Evolutionary conservation across 2,113 vertebrate species (phyloP).

Genomic region (Sinocyclocheilus anshuiensis): DNA sequence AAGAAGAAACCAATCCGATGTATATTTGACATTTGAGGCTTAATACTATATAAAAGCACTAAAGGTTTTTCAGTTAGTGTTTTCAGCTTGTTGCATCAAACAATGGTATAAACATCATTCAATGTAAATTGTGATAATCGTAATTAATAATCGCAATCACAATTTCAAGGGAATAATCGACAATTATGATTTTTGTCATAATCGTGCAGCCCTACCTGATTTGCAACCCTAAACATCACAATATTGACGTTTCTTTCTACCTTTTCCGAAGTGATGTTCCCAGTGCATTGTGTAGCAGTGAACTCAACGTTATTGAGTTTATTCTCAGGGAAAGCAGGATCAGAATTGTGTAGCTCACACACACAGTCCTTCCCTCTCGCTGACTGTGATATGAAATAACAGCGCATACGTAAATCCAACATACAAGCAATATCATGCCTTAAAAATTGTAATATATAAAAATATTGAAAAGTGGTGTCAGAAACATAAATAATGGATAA

Average conservation of each 20-base stretch:
- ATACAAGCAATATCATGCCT: background rate
- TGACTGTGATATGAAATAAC: conserved; percentile 4
- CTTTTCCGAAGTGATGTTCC: conserved; percentile 59
- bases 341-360: conserved; percentile 67
- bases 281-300: conserved; percentile 57
- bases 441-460: background rate
- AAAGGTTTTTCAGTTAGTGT: no score
- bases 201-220: background rate
- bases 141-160: no score
- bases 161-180: no score
- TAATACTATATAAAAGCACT: no score
- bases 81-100: no score
- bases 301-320: conserved; percentile 56
- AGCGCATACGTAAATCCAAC: background rate
- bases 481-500: background rate
- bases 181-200: background rate
- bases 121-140: no score
- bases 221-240: background rate
- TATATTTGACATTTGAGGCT: no score
- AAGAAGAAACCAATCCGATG: no score
- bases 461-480: background rate
- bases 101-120: no score
- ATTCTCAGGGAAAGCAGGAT: conserved; percentile 62
- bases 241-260: conserved; percentile 35
- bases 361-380: conserved; percentile 59